Evolutionary conservation across 1,140 invertebrate species (phyloP), one percentile per base, ranked within the genome.

Genomic region (Ceratosolen solmsi): DNA sequence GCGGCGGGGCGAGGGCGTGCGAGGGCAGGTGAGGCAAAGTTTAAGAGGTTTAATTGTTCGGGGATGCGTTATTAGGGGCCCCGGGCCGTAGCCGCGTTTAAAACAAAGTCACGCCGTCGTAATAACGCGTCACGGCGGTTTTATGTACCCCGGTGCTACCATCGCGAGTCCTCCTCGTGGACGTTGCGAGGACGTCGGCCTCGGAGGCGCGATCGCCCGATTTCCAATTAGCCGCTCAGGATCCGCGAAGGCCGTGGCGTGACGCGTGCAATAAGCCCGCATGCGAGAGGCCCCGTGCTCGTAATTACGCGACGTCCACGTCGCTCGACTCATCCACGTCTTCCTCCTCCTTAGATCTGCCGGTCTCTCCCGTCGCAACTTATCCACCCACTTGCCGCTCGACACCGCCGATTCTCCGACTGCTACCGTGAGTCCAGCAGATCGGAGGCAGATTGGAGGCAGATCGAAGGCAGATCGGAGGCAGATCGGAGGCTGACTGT

Each of bases 401-500:
- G n/a, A n/a, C n/a, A n/a, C n/a, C n/a, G n/a, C n/a, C n/a, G n/a
- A n/a, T n/a, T n/a, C n/a, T n/a, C n/a, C n/a, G n/a, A n/a, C n/a
- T 54, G 46, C 41, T 51, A 54, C 72, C 56, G 70, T n/a, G 65
- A 70, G 65, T 70, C 65, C n/a, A n/a, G n/a, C n/a, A n/a, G n/a
- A n/a, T n/a, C n/a, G n/a, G n/a, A n/a, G n/a, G n/a, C n/a, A n/a
- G n/a, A n/a, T n/a, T n/a, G n/a, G n/a, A n/a, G n/a, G n/a, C n/a
- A n/a, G n/a, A n/a, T n/a, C n/a, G n/a, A n/a, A n/a, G n/a, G n/a
- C n/a, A n/a, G n/a, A n/a, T n/a, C n/a, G n/a, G n/a, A n/a, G n/a
- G n/a, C n/a, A n/a, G n/a, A n/a, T n/a, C n/a, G n/a, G n/a, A n/a
- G n/a, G n/a, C n/a, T n/a, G n/a, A n/a, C n/a, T n/a, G n/a, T n/a